Conservation (phyloP, 1,140 invertebrate genomes). For the Idris sp. region DNA sequence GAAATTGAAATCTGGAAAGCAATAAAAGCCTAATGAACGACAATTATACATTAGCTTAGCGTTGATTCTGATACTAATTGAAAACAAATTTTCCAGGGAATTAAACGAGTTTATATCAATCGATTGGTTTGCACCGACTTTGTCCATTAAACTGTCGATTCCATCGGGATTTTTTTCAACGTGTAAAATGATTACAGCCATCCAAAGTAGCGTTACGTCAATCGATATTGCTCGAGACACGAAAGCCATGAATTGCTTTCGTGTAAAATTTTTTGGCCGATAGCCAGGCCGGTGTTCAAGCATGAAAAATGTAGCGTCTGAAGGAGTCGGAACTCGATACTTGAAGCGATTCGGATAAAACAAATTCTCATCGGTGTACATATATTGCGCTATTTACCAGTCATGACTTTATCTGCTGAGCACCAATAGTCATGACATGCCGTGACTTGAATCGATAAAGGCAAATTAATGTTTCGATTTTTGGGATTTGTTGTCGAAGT, state of each 20-base stretch:
- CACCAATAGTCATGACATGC: constrained; percentile 3
- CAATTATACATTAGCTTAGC: too few species aligned
- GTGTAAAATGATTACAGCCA: constrained; percentile 29
- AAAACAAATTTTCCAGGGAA: constrained; percentile 10
- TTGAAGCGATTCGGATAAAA: constrained; percentile 51
- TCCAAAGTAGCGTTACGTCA: constrained; percentile 6
- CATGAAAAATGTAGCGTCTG: constrained; percentile 55
- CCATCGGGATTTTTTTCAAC: not conserved
- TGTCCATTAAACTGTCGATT: constrained; percentile 1
- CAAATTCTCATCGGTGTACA: constrained; percentile 49
- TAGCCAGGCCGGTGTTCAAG: constrained; percentile 23
- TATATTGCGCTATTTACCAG: constrained; percentile 54
- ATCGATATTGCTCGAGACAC: constrained; percentile 29
- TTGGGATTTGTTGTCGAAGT: not conserved
- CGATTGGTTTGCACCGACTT: not conserved
- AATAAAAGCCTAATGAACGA: too few species aligned
- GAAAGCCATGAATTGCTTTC: constrained; percentile 28
- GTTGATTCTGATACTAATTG: too few species aligned
- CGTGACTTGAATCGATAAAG: not conserved
- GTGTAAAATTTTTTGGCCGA: constrained; percentile 30
- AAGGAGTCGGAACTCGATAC: constrained; percentile 34
- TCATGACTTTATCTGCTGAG: constrained; percentile 45
- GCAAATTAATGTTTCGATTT: not conserved
- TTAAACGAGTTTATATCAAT: not conserved
- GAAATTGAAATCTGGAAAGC: too few species aligned